A percentile compares a stretch with the other conserved stretches of the same genome.
Conservation (phyloP, 2,888 invertebrate genomes). For the Plebejus anna region DNA sequence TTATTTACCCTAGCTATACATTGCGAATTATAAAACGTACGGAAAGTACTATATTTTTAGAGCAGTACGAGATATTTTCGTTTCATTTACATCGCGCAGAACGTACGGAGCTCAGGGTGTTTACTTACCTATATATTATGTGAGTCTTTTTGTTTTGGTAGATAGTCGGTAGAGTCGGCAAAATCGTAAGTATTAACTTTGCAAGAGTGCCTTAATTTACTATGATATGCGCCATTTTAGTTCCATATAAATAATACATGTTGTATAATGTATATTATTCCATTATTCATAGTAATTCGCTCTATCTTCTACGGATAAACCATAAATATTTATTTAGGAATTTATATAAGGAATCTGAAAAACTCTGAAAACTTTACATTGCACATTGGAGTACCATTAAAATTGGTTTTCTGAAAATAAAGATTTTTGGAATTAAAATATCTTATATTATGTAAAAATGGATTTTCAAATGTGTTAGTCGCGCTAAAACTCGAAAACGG, state of each 20-base stretch:
- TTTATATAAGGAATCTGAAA: not conserved
- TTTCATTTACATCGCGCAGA: conserved; percentile 1
- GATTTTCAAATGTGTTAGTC: too few relatives aligned
- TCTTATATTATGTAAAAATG: not conserved
- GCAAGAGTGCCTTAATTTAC: not conserved
- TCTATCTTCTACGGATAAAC: not conserved
- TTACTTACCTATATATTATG: not conserved
- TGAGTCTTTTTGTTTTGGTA: conserved; percentile 2
- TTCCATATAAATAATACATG: too few relatives aligned
- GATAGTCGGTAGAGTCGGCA: not conserved
- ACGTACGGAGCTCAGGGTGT: not conserved
- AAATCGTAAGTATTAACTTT: not conserved
- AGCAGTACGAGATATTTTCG: not conserved
- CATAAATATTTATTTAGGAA: not conserved
- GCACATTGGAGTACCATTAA: not conserved
- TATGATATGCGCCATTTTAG: too few relatives aligned
- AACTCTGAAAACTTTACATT: not conserved
- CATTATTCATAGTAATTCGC: too few relatives aligned
- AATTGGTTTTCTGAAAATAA: not conserved
- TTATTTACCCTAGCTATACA: too few relatives aligned
- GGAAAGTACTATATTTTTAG: not conserved
- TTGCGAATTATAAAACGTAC: not conserved
- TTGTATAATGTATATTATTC: too few relatives aligned
- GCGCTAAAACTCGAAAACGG: too few relatives aligned
- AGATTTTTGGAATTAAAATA: not conserved